Evolutionary conservation across 2,888 invertebrate genomes (phyloP).

Genomic region (Timema cristinae): DNA sequence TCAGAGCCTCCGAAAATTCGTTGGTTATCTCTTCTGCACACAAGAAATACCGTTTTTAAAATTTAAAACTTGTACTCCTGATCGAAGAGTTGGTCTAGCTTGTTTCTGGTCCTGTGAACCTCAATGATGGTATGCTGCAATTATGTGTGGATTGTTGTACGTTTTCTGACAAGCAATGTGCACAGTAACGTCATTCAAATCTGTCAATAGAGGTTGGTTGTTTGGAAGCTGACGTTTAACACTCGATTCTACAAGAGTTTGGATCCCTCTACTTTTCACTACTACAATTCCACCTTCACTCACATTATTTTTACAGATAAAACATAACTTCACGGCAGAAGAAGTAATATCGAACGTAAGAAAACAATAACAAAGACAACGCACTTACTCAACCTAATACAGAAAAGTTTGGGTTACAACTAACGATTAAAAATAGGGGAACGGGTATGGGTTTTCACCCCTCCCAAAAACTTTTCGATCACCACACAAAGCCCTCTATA

Average conservation of each 20-base stretch:
- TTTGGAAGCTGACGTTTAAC: background rate
- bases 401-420: background rate
- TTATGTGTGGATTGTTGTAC: background rate
- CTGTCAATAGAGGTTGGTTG: background rate
- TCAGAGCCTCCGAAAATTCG: background rate
- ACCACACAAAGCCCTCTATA: too few relatives aligned
- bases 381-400: background rate
- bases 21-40: background rate
- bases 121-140: constrained; percentile 1
- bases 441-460: too few relatives aligned
- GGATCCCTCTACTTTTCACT: background rate
- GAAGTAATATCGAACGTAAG: background rate
- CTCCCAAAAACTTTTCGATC: too few relatives aligned
- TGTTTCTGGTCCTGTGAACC: background rate
- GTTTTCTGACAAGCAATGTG: background rate
- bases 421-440: too few relatives aligned
- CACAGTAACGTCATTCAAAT: background rate
- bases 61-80: background rate
- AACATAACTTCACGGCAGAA: background rate
- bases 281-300: background rate
- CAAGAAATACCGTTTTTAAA: background rate
- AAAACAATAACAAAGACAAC: background rate
- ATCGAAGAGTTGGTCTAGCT: background rate
- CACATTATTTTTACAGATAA: background rate
- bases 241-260: too few relatives aligned